phyloP scores from a whole-genome alignment of 1,140 invertebrate genomes.

The Pentalonia nigronervosa region DNA sequence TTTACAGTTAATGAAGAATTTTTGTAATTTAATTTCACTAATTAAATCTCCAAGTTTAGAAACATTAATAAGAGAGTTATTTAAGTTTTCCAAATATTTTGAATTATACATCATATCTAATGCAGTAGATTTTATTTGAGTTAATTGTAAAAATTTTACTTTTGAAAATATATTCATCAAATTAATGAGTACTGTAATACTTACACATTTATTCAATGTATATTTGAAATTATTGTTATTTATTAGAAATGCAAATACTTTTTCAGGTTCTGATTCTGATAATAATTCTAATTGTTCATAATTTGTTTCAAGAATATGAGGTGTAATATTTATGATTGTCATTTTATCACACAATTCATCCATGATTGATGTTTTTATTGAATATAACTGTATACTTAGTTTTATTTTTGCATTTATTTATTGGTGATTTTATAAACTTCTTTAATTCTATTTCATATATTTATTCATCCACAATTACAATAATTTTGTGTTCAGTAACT shows the following conservation, averaged over 20 bases:
- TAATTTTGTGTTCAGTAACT: background rate
- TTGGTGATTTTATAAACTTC: background rate
- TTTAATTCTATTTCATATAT: background rate
- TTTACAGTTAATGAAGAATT: slow-evolving; percentile 19
- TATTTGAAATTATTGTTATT: background rate
- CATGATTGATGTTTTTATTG: background rate
- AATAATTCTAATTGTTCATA: slow-evolving; percentile 25
- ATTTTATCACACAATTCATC: background rate
- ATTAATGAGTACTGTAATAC: slow-evolving; percentile 24
- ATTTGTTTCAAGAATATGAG: background rate
- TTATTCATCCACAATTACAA: background rate
- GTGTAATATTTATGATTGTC: background rate
- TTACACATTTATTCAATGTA: slow-evolving; percentile 25
- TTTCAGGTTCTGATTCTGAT: slow-evolving; percentile 30
- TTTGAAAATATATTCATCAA: slow-evolving; percentile 46
- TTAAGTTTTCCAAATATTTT: slow-evolving; percentile 43
- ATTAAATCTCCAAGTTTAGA: background rate
- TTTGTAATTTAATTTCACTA: background rate
- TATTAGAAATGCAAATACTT: slow-evolving; percentile 5
- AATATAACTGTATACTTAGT: background rate
- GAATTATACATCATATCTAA: background rate
- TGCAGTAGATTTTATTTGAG: background rate
- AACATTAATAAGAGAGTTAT: background rate
- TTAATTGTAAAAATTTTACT: background rate
- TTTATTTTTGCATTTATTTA: background rate